Base-by-base conservation (phyloP, 2,797 vertebrate genomes). In the Chelon auratus region DNA sequence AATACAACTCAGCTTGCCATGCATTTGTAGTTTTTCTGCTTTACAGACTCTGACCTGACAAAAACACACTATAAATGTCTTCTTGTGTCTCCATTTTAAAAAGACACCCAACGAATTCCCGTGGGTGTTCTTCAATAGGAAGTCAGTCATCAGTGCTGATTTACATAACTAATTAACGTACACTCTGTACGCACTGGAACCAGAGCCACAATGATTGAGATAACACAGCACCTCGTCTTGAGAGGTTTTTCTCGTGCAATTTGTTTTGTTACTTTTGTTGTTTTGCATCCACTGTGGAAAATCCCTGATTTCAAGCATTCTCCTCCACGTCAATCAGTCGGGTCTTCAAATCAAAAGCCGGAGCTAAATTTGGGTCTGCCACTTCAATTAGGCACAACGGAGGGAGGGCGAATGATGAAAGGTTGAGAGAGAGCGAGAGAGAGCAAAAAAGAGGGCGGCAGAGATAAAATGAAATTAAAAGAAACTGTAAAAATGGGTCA, bases 321-420 rank as follows among this genome's bases (percentile, higher is more conserved):
- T 72, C 50, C 57, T 69, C 42, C 17, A 58, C 53, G 56, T 87
- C 75, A 81, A 67, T 78, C 74, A 81, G 45, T 68, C 53, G 68
- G 64, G 36, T 64, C 24, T 61, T 66, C 42, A 82, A 78, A 90
- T 81, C 71, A 82, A 71, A 82, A 70, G 18, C 78, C 0, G 0
- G 20, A 17, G 71, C 72, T 89, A 86, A 67, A 85, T 87, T 65
- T 81, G 55, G 68, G 40, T 69, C 76, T 70, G 73, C 83, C 75
- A 72, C 75, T 89, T 63, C 71, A 90, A 76, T 89, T 83, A 80
- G 68, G n/a, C 60, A 39, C 63, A 18, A n/a, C 24, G 53, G 54
- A 59, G 48, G 18, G 39, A 3, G 37, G 26, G 39, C 12, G 47
- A 56, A 58, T 5, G 40, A 71, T 51, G 15, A 13, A 53, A 62